Conservation (phyloP, 2,113 vertebrate genomes). For the Ginglymostoma cirratum region DNA sequence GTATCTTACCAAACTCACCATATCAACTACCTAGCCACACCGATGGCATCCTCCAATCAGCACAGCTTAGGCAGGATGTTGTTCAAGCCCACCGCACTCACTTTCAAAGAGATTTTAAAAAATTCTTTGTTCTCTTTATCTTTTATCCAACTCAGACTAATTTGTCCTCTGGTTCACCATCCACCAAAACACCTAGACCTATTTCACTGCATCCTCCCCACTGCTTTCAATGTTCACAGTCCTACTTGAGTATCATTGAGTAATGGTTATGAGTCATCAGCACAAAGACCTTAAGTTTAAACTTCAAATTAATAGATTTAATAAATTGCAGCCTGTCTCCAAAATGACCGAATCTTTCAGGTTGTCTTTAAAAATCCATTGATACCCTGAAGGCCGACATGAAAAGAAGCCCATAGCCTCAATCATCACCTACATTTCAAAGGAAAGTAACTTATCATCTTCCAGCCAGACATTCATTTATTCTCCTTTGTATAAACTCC, state of each 20-base stretch:
- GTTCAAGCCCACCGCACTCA: background rate
- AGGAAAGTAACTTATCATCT: background rate
- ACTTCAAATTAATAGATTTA: background rate
- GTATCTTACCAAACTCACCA: too few relatives aligned
- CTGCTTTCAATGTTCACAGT: background rate
- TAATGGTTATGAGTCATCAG: background rate
- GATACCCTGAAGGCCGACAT: background rate
- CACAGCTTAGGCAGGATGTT: too few relatives aligned
- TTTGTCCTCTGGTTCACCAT: background rate
- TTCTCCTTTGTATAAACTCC: background rate
- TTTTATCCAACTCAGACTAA: background rate
- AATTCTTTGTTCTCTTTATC: background rate
- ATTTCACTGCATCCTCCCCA: background rate
- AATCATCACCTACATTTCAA: background rate
- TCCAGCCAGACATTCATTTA: background rate
- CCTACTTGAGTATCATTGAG: background rate
- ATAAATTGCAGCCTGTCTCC: background rate
- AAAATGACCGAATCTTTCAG: background rate
- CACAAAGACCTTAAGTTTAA: background rate
- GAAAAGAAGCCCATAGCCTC: too few relatives aligned
- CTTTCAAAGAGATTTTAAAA: background rate
- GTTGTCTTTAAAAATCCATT: background rate
- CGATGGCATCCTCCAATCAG: too few relatives aligned
- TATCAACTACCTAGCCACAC: too few relatives aligned
- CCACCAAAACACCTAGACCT: background rate